Percentiles rank a stretch among this genome's conserved stretches.
These are phyloP conservation scores for Struthio camelus DNA, from an alignment of 2,113 vertebrate genomes.

Conservation along the genomic window DNA sequence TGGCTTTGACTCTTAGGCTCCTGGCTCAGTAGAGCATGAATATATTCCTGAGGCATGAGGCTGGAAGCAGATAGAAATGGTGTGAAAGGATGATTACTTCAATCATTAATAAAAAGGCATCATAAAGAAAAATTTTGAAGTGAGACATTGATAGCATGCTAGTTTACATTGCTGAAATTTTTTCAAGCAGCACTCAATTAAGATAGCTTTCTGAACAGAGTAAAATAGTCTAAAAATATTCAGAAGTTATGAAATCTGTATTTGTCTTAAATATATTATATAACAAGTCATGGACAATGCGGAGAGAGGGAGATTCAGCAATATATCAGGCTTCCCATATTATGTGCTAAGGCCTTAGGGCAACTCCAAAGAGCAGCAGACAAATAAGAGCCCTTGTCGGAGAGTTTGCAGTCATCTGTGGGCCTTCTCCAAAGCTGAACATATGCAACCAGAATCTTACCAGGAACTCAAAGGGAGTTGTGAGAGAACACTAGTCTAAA, in stretches of 20 bases:
- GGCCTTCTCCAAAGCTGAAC: slow-evolving; percentile 5
- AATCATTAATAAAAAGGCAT: background rate
- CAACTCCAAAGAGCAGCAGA: slow-evolving; percentile 44
- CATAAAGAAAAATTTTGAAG: background rate
- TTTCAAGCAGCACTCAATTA: background rate
- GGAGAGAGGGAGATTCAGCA: slow-evolving; percentile 29
- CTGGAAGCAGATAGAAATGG: background rate
- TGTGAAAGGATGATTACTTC: slow-evolving; percentile 6
- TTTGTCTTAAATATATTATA: slow-evolving; percentile 45
- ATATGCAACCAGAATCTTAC: background rate
- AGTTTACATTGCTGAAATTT: background rate
- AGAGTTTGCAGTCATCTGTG: slow-evolving; percentile 39
- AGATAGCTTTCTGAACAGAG: background rate
- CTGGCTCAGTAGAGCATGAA: background rate
- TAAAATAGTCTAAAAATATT: background rate
- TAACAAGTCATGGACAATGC: slow-evolving; percentile 22
- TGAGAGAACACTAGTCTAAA: background rate
- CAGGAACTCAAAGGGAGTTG: background rate
- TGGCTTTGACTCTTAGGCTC: background rate
- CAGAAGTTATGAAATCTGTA: slow-evolving; percentile 1
- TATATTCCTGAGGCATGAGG: background rate
- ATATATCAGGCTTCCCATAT: slow-evolving; percentile 8
- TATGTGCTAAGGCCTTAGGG: slow-evolving; percentile 42
- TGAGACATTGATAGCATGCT: background rate
- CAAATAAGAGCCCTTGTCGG: slow-evolving; percentile 58